phyloP scores from a whole-genome alignment of 2,113 vertebrate genomes.

The Capreolus pygargus region DNA sequence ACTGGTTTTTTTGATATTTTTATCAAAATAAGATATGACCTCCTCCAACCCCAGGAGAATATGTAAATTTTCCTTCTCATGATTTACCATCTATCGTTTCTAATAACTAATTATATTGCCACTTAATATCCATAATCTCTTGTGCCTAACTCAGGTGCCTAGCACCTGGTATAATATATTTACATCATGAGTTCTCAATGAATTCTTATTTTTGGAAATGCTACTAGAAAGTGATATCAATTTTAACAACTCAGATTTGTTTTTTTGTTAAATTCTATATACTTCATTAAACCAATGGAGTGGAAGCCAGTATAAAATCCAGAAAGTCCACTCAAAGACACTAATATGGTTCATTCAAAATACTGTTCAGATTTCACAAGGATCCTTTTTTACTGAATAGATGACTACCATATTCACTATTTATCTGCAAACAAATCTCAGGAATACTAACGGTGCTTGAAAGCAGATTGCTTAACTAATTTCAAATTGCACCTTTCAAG shows the following conservation, averaged over 20 bases:
- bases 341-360: conserved; percentile 10
- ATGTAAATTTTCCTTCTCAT: neutral
- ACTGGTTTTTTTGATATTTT: neutral
- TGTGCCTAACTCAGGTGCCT: neutral
- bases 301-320: neutral
- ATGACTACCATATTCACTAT: neutral
- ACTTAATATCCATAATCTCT: neutral
- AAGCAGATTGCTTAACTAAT: neutral
- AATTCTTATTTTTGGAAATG: neutral
- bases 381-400: neutral
- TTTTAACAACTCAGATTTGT: neutral
- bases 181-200: neutral
- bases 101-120: neutral
- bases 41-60: neutral
- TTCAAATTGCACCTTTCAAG: neutral
- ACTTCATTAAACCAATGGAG: neutral
- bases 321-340: neutral
- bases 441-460: neutral
- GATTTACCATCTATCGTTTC: neutral
- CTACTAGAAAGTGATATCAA: neutral
- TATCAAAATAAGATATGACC: neutral
- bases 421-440: neutral
- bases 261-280: neutral
- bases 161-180: neutral
- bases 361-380: neutral